Evolutionary conservation across 2,888 invertebrate genomes (phyloP).

Genomic region (Drosophila planitibia): DNA sequence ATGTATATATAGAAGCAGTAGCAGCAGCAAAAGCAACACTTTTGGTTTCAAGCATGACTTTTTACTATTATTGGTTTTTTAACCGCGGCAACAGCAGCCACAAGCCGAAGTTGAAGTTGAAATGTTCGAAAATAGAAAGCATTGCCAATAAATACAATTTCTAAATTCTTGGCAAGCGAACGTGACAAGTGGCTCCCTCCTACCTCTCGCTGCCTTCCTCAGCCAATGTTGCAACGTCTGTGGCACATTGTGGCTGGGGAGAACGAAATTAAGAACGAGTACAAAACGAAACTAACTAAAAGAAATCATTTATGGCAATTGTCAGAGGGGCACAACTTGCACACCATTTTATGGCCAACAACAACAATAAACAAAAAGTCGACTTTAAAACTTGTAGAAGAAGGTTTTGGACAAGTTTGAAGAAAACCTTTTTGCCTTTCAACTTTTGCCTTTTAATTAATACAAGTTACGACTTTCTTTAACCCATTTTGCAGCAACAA

Average conservation of each 20-base stretch:
- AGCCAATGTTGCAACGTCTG: neutral
- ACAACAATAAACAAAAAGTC: neutral
- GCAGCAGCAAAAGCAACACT: slow-evolving; percentile 49
- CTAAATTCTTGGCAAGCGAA: slow-evolving; percentile 72
- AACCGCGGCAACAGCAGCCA: slow-evolving; percentile 13
- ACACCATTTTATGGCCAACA: slow-evolving; percentile 26
- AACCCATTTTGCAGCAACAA: slow-evolving; percentile 59
- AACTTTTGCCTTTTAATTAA: slow-evolving; percentile 72
- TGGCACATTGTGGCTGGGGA: slow-evolving; percentile 15
- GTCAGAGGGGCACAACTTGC: slow-evolving; percentile 35
- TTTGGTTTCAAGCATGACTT: slow-evolving; percentile 68
- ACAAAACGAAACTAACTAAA: slow-evolving; percentile 32
- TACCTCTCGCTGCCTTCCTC: neutral
- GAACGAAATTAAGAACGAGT: slow-evolving; percentile 17
- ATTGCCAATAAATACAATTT: slow-evolving; percentile 74
- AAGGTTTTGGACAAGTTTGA: slow-evolving; percentile 33
- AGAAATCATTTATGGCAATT: slow-evolving; percentile 61
- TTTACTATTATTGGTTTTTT: slow-evolving; percentile 45
- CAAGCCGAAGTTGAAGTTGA: slow-evolving; percentile 32
- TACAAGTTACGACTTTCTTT: slow-evolving; percentile 76
- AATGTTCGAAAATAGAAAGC: slow-evolving; percentile 66
- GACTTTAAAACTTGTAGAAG: slow-evolving; percentile 19
- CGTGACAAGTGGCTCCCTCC: slow-evolving; percentile 64
- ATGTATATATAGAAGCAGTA: neutral
- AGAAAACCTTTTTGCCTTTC: slow-evolving; percentile 40